These are phyloP conservation scores for Aegithalos caudatus DNA, from an alignment of 2,113 vertebrate species.

Conservation along the genomic window DNA sequence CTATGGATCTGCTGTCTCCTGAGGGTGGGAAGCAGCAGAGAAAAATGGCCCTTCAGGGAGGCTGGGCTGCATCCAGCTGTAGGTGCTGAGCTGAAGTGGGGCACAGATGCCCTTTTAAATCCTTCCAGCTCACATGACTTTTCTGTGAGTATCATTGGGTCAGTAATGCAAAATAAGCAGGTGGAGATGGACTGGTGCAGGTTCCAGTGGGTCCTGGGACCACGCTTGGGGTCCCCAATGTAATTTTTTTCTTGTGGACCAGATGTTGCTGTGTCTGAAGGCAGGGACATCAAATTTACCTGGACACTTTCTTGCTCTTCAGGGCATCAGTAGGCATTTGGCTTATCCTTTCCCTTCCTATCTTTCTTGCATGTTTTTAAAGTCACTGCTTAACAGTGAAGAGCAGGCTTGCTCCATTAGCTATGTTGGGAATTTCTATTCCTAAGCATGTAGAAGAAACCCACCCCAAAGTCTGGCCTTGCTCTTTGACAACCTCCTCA, in stretches of 20 bases:
- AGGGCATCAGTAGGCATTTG: accelerated
- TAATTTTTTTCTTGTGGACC: neutral
- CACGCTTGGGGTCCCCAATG: accelerated
- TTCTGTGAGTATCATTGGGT: neutral
- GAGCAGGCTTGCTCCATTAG: neutral
- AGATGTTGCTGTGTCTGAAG: neutral
- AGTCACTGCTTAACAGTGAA: accelerated
- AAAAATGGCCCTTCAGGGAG: neutral
- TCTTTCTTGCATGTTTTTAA: neutral
- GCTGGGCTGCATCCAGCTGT: neutral
- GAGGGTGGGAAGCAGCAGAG: neutral
- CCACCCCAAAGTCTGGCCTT: neutral
- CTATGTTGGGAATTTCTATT: neutral
- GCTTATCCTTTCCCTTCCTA: neutral
- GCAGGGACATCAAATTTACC: accelerated
- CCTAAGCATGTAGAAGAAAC: neutral
- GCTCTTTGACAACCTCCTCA: neutral
- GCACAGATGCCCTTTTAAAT: accelerated
- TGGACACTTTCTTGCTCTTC: neutral
- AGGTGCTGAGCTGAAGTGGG: neutral
- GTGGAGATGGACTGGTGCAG: neutral
- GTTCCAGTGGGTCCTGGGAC: neutral
- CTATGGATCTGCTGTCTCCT: accelerated
- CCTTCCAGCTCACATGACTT: accelerated
- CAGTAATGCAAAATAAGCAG: neutral